A percentile compares a stretch with the other conserved stretches of the same genome.
Evolutionary conservation across 2,113 vertebrate species (phyloP).

Genomic region (Oncorhynchus kisutch): DNA sequence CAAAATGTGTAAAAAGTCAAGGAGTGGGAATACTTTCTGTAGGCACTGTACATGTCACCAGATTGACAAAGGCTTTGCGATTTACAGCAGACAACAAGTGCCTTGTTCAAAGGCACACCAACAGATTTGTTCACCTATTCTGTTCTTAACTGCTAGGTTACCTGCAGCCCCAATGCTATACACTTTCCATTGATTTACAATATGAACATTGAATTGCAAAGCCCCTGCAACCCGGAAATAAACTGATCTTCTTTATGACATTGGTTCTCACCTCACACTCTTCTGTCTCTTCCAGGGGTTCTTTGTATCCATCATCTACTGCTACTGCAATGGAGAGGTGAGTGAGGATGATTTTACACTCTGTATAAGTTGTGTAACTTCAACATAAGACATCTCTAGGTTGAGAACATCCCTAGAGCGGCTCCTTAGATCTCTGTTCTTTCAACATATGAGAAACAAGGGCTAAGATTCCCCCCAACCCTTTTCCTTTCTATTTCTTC

Average conservation of each 20-base stretch:
- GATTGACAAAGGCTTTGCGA: not conserved
- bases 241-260: too few relatives aligned
- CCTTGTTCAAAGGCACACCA: too few relatives aligned
- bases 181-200: too few relatives aligned
- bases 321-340: constrained; percentile 91
- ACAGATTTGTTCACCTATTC: too few relatives aligned
- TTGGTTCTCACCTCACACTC: not conserved
- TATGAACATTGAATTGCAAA: too few relatives aligned
- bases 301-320: constrained; percentile 90
- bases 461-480: not conserved
- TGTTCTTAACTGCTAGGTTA: too few relatives aligned
- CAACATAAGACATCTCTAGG: not conserved
- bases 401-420: not conserved
- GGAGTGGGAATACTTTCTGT: too few relatives aligned
- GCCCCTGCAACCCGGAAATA: too few relatives aligned
- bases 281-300: constrained; percentile 77
- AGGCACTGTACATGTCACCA: not conserved
- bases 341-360: constrained; percentile 48
- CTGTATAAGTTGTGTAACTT: not conserved
- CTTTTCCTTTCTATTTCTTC: not conserved
- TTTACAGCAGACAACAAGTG: not conserved
- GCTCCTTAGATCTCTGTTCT: too few relatives aligned
- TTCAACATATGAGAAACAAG: too few relatives aligned
- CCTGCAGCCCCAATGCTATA: too few relatives aligned
- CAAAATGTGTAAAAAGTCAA: too few relatives aligned